Evolutionary conservation across 2,113 vertebrate genomes (phyloP).

Genomic region (Apteryx mantelli): DNA sequence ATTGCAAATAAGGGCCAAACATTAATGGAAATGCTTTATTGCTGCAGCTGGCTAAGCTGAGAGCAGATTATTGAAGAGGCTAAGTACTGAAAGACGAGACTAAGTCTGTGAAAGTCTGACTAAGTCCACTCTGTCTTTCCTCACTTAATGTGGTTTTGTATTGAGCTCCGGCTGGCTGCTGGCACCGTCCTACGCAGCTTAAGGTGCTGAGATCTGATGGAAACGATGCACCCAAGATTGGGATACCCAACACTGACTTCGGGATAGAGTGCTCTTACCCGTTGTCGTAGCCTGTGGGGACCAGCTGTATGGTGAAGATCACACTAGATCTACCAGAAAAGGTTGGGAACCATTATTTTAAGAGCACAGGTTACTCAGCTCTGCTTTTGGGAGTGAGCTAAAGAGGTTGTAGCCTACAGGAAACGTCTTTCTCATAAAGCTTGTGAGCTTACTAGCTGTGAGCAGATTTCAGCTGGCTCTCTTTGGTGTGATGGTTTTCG

Average conservation of each 20-base stretch:
- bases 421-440: neutral
- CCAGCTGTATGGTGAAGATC: rapidly evolving
- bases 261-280: rapidly evolving
- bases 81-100: neutral
- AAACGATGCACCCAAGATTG: neutral
- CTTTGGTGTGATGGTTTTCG: neutral
- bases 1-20: neutral
- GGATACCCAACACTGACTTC: neutral
- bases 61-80: neutral
- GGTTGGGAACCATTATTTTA: neutral
- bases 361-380: neutral
- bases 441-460: rapidly evolving
- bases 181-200: neutral
- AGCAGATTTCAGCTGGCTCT: neutral
- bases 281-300: neutral
- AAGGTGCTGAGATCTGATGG: neutral
- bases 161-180: neutral
- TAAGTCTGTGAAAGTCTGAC: neutral
- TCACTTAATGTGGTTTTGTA: neutral
- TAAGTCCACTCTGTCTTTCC: neutral
- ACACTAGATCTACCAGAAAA: neutral
- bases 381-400: neutral
- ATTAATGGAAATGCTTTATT: neutral
- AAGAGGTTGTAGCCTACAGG: neutral
- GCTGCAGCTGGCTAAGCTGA: neutral